Evolutionary conservation across 1,140 invertebrate genomes (phyloP).

Genomic region (Eupeodes corollae): DNA sequence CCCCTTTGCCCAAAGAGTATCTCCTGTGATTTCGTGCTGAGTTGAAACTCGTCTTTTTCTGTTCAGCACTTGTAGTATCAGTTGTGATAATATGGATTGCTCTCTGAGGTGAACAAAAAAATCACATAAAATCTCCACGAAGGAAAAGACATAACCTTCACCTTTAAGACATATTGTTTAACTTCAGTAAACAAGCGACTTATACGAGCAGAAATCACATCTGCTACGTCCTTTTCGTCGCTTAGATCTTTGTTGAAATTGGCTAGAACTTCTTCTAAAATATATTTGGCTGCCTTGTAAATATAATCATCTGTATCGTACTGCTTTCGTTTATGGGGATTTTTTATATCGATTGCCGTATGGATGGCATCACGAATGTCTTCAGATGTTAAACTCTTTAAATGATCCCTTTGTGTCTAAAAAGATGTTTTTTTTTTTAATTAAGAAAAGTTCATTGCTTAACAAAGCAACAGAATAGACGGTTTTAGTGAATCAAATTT

Average conservation of each 20-base stretch:
- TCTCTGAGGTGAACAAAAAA: conserved; percentile 14
- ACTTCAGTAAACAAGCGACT: conserved; percentile 25
- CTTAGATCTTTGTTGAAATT: conserved; percentile 24
- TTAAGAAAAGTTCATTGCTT: too few relatives aligned
- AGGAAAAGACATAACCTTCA: conserved; percentile 11
- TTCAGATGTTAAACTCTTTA: neutral
- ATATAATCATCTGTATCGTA: conserved; percentile 26
- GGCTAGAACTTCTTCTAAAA: conserved; percentile 21
- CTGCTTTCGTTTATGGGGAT: conserved; percentile 9
- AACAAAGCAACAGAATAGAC: too few relatives aligned
- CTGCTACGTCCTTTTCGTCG: conserved; percentile 16
- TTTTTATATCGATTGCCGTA: conserved; percentile 24
- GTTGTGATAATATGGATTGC: conserved; percentile 21
- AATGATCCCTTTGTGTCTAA: neutral
- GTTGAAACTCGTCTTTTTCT: neutral
- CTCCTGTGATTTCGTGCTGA: conserved; percentile 8
- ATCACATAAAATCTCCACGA: neutral
- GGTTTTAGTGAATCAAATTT: too few relatives aligned
- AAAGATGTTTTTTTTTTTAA: too few relatives aligned
- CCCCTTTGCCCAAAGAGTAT: conserved; percentile 6
- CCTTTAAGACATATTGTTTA: conserved; percentile 28
- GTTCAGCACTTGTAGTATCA: conserved; percentile 8
- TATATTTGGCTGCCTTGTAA: conserved; percentile 31
- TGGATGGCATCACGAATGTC: conserved; percentile 24
- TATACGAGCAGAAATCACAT: conserved; percentile 14